Percentiles rank a stretch among this genome's conserved stretches.
Conservation (phyloP, 2,888 invertebrate genomes). For the Tetanocera ferruginea region DNA sequence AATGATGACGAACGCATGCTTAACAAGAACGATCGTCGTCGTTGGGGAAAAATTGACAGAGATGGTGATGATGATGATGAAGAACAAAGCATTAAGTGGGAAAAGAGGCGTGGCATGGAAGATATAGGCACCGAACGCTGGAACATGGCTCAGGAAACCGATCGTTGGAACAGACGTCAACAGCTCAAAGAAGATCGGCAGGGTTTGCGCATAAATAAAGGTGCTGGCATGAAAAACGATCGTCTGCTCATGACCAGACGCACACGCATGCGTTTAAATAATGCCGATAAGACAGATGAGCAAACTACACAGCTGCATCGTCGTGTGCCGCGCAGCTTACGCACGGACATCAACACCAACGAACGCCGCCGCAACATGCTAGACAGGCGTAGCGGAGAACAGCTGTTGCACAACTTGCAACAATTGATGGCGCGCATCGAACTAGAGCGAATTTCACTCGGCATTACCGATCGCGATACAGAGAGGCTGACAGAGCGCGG, state of each 20-base stretch:
- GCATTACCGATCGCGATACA: constrained; percentile 71
- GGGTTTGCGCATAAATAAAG: neutral
- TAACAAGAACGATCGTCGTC: neutral
- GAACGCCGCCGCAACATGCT: constrained; percentile 54
- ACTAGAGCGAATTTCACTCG: constrained; percentile 79
- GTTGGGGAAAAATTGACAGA: neutral
- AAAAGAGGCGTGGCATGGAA: constrained; percentile 1
- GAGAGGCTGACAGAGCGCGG: constrained; percentile 71
- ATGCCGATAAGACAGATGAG: neutral
- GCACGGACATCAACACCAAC: neutral
- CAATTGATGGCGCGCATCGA: constrained; percentile 80
- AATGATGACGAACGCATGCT: neutral
- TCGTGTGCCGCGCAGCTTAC: constrained; percentile 55
- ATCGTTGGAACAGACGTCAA: neutral
- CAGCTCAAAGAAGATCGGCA: neutral
- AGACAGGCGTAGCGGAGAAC: constrained; percentile 74
- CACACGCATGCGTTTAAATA: neutral
- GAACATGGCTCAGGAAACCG: neutral
- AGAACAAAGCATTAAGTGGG: neutral
- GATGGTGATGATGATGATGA: neutral
- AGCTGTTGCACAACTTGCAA: constrained; percentile 76
- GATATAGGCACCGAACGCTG: constrained; percentile 10
- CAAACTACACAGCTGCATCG: neutral
- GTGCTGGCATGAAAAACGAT: neutral
- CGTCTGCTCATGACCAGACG: neutral